Conservation (phyloP, 2,797 vertebrate genomes). For the Toxotes lorentzi region DNA sequence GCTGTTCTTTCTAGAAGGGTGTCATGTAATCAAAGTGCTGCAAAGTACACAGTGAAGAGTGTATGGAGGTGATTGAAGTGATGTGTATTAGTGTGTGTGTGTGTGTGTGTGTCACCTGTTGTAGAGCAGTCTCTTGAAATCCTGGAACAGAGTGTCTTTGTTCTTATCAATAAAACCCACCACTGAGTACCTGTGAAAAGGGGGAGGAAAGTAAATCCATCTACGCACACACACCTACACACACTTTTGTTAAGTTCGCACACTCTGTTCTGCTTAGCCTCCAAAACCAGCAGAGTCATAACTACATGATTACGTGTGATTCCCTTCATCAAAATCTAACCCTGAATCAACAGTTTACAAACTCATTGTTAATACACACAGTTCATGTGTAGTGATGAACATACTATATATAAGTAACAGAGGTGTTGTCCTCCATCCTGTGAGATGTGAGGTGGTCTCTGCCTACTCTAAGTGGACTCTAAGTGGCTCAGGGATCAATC, state of each 20-base stretch:
- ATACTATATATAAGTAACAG: conserved; percentile 29
- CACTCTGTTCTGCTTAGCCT: background rate
- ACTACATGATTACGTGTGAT: background rate
- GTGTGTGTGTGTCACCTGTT: conserved; percentile 90
- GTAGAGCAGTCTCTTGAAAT: conserved; percentile 98
- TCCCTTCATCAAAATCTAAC: too few species aligned
- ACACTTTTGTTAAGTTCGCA: background rate
- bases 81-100: conserved; percentile 25
- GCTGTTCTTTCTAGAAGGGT: conserved; percentile 20
- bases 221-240: background rate
- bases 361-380: background rate
- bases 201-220: conserved; percentile 12
- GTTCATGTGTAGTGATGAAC: conserved; percentile 16
- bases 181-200: conserved; percentile 91
- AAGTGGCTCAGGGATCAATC: conserved; percentile 68
- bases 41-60: conserved; percentile 23
- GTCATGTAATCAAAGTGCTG: conserved; percentile 48
- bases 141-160: conserved; percentile 99
- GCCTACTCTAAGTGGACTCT: conserved; percentile 57
- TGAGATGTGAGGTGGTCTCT: conserved; percentile 31
- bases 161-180: conserved; percentile 99
- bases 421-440: conserved; percentile 16
- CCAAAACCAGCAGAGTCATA: background rate
- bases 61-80: conserved; percentile 23
- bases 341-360: too few species aligned